Base-by-base conservation (phyloP, 2,888 invertebrate genomes). In the Argyresthia albistria region DNA sequence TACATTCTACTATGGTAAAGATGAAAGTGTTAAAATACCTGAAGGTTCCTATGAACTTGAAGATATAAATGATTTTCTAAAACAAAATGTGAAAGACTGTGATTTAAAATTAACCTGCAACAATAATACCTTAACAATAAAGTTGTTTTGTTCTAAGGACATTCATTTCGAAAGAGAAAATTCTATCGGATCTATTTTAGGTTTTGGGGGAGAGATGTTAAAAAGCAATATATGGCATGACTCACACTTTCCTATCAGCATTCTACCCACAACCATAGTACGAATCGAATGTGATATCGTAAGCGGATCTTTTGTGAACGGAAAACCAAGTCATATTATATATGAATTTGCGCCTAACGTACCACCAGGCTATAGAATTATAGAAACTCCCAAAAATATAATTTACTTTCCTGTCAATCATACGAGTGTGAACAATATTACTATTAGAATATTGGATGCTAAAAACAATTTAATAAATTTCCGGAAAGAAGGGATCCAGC, bases 41-140 rank as follows among this genome's bases (percentile, higher is more conserved):
- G 59, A 56, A n/a, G 66, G 69, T 15, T 58, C 64, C 10, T 69
- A 71, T 54, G 66, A 70, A 59, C 57, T 69, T 35, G 56, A 59
- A 46, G 66, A 69, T 58, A 60, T 69, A 11, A 16, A 50, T n/a
- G 50, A 50, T 36, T 48, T 36, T 48, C 16, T 48, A n/a, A 48
- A 7, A 12, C 9, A 12, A 8, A 35, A 48, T 36, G 6, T 48
- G 15, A 36, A 12, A 36, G 48, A 48, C 35, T 42, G 50, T 16
- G 15, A 39, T 6, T 50, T 50, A 42, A 50, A 50, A n/a, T 11
- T 50, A 9, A 15, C n/a, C 4, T 43, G 42, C 43, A 50, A 50
- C 11, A 50, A 50, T 25, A 50, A 50, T 50, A 50, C 50, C 16
- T 50, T 50, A 15, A 50, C 8, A 12, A 39, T 15, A 6, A 14